Conservation (phyloP, 2,888 invertebrate genomes). For the Camptogramma bilineatum region DNA sequence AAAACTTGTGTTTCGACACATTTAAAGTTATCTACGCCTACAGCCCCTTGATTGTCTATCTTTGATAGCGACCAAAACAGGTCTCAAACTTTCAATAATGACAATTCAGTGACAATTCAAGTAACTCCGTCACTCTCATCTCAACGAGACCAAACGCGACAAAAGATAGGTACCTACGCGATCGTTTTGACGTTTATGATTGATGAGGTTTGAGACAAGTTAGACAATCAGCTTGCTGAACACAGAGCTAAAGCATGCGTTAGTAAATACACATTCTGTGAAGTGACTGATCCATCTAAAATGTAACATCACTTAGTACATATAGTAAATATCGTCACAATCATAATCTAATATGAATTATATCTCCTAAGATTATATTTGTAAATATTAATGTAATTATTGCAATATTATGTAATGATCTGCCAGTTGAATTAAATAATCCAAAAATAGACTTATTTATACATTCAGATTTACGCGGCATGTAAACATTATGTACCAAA, state of each 20-base stretch:
- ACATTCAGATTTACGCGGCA: slow-evolving; percentile 18
- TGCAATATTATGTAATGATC: slow-evolving; percentile 13
- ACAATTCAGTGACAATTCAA: too few species aligned
- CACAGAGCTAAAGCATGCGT: slow-evolving; percentile 3
- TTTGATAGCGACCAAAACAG: too few species aligned
- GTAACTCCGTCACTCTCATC: too few species aligned
- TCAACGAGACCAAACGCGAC: too few species aligned
- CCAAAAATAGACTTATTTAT: slow-evolving; percentile 29
- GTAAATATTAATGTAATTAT: slow-evolving; percentile 26
- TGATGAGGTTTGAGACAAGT: too few species aligned
- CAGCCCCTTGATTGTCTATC: too few species aligned
- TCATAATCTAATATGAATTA: slow-evolving; percentile 1
- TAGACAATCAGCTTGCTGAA: too few species aligned
- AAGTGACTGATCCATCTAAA: slow-evolving; percentile 22
- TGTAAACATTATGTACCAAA: slow-evolving; percentile 35
- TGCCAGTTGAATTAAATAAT: slow-evolving; percentile 27
- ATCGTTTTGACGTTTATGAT: too few species aligned
- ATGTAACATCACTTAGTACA: slow-evolving; percentile 20
- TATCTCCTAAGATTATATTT: slow-evolving; percentile 14
- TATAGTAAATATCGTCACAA: slow-evolving; percentile 22
- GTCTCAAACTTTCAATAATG: too few species aligned
- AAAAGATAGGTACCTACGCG: not conserved
- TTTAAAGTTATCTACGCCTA: slow-evolving; percentile 1
- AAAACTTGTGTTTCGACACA: too few species aligned
- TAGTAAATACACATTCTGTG: not conserved